Conservation (phyloP, 2,797 vertebrate species). For the Heliangelus exortis region DNA sequence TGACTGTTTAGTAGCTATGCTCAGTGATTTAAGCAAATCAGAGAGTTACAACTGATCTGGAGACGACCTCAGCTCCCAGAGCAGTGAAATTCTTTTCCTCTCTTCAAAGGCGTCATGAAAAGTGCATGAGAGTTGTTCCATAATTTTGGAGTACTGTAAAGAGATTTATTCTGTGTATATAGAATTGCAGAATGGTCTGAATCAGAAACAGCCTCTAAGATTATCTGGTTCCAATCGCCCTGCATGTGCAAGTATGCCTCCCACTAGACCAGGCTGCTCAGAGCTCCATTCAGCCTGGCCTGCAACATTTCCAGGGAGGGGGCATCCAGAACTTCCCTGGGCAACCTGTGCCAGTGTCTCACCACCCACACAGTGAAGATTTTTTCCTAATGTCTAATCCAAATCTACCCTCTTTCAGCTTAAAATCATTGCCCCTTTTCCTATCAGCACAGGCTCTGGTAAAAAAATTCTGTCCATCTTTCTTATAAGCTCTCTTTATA, state of each 20-base stretch:
- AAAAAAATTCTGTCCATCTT: not conserved
- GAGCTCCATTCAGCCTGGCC: not conserved
- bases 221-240: fast-evolving
- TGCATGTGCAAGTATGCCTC: not conserved
- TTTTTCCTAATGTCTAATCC: not conserved
- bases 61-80: not conserved
- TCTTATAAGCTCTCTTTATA: fast-evolving
- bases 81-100: not conserved
- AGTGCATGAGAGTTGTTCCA: not conserved
- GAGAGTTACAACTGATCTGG: not conserved
- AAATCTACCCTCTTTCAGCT: not conserved
- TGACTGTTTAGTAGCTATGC: not conserved
- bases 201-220: not conserved
- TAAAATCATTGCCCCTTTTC: not conserved
- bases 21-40: not conserved
- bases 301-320: not conserved
- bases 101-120: not conserved
- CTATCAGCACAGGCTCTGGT: not conserved
- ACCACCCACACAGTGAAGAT: not conserved
- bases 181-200: not conserved
- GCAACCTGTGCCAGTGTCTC: no score
- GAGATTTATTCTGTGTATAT: not conserved
- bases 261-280: not conserved
- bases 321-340: not conserved
- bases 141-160: not conserved